Base-by-base conservation (phyloP, 1,140 invertebrate species). In the Halesus radiatus region DNA sequence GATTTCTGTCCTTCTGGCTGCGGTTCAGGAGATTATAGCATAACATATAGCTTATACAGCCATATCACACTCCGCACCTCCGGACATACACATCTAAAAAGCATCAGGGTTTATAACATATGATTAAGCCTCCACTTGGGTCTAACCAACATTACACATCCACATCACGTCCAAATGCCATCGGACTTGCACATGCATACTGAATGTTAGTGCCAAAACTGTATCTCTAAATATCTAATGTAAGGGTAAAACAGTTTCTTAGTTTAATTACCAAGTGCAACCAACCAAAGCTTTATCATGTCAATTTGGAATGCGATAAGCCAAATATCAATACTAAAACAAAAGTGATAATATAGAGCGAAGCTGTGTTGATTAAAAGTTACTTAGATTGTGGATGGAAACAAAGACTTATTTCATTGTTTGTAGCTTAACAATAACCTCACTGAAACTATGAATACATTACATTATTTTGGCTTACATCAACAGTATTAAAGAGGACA, bases 271-370 rank as follows among this genome's bases (percentile, higher is more conserved):
- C 37, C 37, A 20, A 62, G 18, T 62, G 37, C 20, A 32, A 62
- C 4, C 58, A 76, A 77, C 32, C 18, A 60, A 77, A 77, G 76
- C 62, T 53, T 52, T 32, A 75, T 54, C 37, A 26, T 52, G 45
- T 32, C 22, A 68, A 70, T 78, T 66, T 78, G 76, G 76, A 78
- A 78, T 78, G 76, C 64, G 29, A 22, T 76, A 66, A 76, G 56
- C 60, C 75, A 64, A 76, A 22, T 23, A 20, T 50, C 23, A 52
- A 13, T 72, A n/a, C 68, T 72, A 52, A 52, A 72, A 53, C 52
- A 52, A 68, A 68, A 37, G 45, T 72, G 68, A 53, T 20, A 53
- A 53, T 72, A 72, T 72, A 53, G 50, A 23, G 26, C 26, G 20
- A 72, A 68, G 68, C 68, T 72, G 68, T 53, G 68, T 54, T 52